phyloP scores from a whole-genome alignment of 37 sponge, comb jelly and placozoan genomes.

The Spongilla lacustris region DNA sequence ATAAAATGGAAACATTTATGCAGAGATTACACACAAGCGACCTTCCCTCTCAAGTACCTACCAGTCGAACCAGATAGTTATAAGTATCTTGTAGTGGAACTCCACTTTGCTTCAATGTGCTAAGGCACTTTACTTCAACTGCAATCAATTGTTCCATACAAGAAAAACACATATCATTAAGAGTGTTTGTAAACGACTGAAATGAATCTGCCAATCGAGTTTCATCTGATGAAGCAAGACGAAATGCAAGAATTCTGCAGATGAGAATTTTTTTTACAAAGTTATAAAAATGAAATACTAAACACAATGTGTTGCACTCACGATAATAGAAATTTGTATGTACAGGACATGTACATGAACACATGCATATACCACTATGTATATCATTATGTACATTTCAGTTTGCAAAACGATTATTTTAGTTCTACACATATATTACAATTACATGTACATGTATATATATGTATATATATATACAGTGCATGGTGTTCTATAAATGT shows the following conservation, averaged over 20 bases:
- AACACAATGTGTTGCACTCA: neutral
- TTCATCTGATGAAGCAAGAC: conserved; percentile 49
- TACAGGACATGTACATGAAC: too few species aligned
- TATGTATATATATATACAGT: conserved; percentile 6
- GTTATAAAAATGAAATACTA: too few species aligned
- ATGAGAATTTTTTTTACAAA: neutral
- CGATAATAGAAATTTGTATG: too few species aligned
- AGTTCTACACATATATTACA: too few species aligned
- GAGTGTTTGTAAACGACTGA: neutral
- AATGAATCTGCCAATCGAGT: conserved; percentile 42
- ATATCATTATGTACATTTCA: too few species aligned
- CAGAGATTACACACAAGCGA: too few species aligned
- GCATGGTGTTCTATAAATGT: too few species aligned
- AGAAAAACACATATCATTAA: conserved; percentile 26
- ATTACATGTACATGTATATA: neutral
- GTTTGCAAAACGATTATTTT: too few species aligned
- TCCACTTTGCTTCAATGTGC: neutral
- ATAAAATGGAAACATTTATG: neutral
- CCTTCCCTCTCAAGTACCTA: neutral
- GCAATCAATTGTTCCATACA: neutral
- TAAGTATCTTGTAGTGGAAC: neutral
- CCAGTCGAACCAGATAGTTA: neutral
- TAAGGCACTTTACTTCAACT: neutral
- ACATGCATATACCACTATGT: too few species aligned
- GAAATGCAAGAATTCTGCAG: conserved; percentile 43